phyloP scores from a whole-genome alignment of 2,113 vertebrate species.

The Microcebus tavaratra region DNA sequence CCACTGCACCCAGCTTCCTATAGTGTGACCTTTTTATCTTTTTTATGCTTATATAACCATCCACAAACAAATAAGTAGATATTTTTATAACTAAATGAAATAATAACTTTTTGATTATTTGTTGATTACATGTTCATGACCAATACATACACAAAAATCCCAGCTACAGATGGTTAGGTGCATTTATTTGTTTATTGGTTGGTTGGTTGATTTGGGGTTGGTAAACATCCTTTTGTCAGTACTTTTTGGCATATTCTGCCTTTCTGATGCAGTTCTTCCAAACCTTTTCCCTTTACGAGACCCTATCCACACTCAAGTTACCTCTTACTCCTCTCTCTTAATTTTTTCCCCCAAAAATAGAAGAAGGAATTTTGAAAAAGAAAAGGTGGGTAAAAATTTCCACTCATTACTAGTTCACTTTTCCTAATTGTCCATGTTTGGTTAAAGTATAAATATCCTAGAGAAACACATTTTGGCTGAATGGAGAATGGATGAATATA shows the following conservation, averaged over 20 bases:
- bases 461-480: neutral
- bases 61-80: neutral
- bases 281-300: neutral
- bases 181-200: neutral
- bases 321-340: neutral
- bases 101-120: neutral
- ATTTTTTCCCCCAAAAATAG: neutral
- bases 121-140: neutral
- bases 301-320: neutral
- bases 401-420: neutral
- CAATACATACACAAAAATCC: neutral
- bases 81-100: neutral
- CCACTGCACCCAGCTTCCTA: accelerated
- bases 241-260: neutral
- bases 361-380: neutral
- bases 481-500: neutral
- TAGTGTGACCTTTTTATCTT: neutral
- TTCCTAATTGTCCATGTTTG: neutral
- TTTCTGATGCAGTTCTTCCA: neutral
- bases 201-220: neutral
- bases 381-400: neutral
- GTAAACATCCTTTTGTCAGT: neutral
- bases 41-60: neutral
- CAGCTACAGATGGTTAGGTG: neutral
- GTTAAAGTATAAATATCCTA: neutral